Percentiles rank a stretch among this genome's conserved stretches.
These are phyloP conservation scores for Patella ulyssiponensis DNA, from an alignment of 2,888 invertebrate species.

Conservation along the genomic window DNA sequence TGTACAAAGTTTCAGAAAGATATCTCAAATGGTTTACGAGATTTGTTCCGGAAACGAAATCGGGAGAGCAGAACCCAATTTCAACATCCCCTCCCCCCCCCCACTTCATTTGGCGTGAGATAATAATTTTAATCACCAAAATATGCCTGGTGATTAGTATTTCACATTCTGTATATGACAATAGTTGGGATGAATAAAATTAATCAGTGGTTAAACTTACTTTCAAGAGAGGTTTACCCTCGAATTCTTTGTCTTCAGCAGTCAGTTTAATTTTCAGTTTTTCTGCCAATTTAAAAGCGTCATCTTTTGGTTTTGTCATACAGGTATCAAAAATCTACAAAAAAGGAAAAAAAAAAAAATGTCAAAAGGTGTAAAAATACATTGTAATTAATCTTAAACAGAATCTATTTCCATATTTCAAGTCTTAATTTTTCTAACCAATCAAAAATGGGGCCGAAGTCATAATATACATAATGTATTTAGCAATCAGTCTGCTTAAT, in stretches of 20 bases:
- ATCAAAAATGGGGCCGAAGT: not conserved
- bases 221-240: conserved; percentile 96
- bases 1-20: too few species aligned
- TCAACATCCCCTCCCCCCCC: too few species aligned
- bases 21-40: too few species aligned
- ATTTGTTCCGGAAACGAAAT: too few species aligned
- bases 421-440: not conserved
- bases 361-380: too few species aligned
- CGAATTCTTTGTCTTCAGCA: conserved; percentile 95
- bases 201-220: conserved; percentile 67
- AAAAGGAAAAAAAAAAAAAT: not conserved
- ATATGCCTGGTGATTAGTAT: too few species aligned
- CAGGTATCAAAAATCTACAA: conserved; percentile 55
- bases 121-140: too few species aligned
- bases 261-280: conserved; percentile 94
- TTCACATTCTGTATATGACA: too few species aligned
- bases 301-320: conserved; percentile 76
- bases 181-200: too few species aligned
- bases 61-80: too few species aligned
- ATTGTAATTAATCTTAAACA: too few species aligned
- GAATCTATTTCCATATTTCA: not conserved
- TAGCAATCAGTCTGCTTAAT: not conserved
- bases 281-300: conserved; percentile 87
- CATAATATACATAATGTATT: not conserved
- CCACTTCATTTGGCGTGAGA: too few species aligned